Conservation (phyloP, 2,113 vertebrate genomes). For the Passer montanus region DNA sequence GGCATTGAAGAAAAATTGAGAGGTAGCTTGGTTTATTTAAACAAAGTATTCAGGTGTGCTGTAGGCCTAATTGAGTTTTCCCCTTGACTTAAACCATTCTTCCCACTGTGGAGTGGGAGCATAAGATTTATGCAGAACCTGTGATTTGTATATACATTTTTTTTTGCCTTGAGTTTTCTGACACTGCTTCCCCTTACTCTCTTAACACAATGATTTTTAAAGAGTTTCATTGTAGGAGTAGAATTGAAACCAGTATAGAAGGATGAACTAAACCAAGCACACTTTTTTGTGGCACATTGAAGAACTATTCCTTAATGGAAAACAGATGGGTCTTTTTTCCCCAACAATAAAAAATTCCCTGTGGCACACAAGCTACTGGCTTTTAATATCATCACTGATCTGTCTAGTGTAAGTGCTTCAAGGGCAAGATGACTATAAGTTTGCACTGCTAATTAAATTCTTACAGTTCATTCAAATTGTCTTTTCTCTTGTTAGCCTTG, state of each 20-base stretch:
- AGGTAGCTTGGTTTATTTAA: background rate
- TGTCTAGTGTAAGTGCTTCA: background rate
- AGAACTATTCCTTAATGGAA: background rate
- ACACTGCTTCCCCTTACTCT: background rate
- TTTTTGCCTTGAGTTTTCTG: background rate
- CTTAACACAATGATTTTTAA: background rate
- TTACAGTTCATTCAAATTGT: background rate
- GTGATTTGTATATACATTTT: background rate
- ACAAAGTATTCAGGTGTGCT: background rate
- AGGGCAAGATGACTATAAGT: background rate
- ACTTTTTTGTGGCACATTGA: background rate
- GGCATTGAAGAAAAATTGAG: background rate
- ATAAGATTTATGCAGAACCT: background rate
- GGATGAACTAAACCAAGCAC: background rate
- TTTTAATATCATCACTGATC: slow-evolving; percentile 28
- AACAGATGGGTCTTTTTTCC: background rate
- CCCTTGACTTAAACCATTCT: background rate
- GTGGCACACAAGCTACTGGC: background rate
- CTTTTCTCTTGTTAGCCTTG: background rate
- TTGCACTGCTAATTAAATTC: background rate
- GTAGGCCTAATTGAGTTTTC: background rate
- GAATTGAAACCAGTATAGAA: background rate
- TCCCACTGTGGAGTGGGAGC: background rate
- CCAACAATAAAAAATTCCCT: background rate
- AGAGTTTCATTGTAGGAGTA: background rate